These are phyloP conservation scores for Rhamphomyia laevipes DNA, from an alignment of 2,888 invertebrate genomes.

Conservation along the genomic window DNA sequence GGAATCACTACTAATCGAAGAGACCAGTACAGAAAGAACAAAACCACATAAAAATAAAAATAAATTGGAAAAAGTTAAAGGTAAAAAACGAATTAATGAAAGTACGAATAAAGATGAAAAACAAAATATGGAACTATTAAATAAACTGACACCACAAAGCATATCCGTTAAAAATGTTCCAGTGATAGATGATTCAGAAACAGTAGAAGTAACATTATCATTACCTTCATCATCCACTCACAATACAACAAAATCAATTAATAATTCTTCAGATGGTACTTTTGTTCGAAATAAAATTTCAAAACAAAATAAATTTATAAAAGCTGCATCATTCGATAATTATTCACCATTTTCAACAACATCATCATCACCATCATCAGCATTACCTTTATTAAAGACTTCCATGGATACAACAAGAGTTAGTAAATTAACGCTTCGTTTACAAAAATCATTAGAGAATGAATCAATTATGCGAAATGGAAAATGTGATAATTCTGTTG, in stretches of 20 bases:
- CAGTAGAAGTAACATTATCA: constrained; percentile 12
- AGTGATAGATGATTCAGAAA: constrained; percentile 15
- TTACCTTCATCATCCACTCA: constrained; percentile 11
- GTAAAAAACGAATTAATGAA: too few relatives aligned
- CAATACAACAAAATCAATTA: constrained; percentile 16
- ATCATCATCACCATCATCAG: too few relatives aligned
- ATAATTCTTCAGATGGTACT: constrained; percentile 7
- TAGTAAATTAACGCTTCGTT: constrained; percentile 26
- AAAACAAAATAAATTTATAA: too few relatives aligned
- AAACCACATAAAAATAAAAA: constrained; percentile 12
- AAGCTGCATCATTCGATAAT: too few relatives aligned
- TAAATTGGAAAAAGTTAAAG: neutral
- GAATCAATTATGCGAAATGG: constrained; percentile 7
- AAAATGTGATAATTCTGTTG: constrained; percentile 26
- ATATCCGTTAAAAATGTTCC: neutral
- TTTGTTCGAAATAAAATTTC: too few relatives aligned
- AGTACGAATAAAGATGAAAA: too few relatives aligned
- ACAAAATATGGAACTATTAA: too few relatives aligned
- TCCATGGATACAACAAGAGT: constrained; percentile 16
- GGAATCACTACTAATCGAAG: neutral
- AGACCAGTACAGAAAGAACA: constrained; percentile 7
- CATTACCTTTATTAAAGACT: too few relatives aligned
- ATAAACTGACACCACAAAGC: too few relatives aligned
- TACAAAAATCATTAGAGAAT: constrained; percentile 31
- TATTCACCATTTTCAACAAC: too few relatives aligned